Base-by-base conservation (phyloP, 2,797 vertebrate species). In the Falco peregrinus region DNA sequence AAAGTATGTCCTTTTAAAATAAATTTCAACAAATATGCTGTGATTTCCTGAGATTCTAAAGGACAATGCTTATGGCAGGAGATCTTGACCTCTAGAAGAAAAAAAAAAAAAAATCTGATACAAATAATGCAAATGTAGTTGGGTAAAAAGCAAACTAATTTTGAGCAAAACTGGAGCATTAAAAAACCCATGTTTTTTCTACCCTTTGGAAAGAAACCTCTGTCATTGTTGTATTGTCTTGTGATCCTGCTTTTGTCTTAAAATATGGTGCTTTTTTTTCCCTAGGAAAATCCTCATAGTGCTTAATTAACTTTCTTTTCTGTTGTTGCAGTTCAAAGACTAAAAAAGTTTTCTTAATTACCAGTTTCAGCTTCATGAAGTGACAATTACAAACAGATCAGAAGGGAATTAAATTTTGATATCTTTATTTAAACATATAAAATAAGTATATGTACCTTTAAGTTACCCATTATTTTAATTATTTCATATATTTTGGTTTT, bases 301-400 rank as follows among this genome's bases (percentile, higher is more conserved):
- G 51, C n/a, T 73, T 50, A 93, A 89, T 90, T 95, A 95, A 78
- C n/a, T 67, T 90, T 87, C 5, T 70, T 81, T 91, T 93, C 26
- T 70, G 43, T 43, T 74, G 28, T 39, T 74, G 18, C 22, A 31
- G 8, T 92, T 90, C 53, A 90, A 80, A 77, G 68, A 70, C 57
- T 56, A 39, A 59, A 80, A 53, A 48, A 37, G 2, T 47, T 65
- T 77, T 57, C n/a, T 63, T 86, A 89, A 93, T 80, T 85, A 56
- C 11, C 29, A 63, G 14, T 93, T 94, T 82, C 35, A 83, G 25
- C 60, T 89, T 77, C 56, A 26, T 50, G 25, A 81, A 85, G 45
- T 77, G 77, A 59, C 35, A 88, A 70, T 64, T 77, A 28, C 51
- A 84, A 67, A 70, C 29, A 43, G n/a, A 56, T 53, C 67, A 51